Evolutionary conservation across 1,140 invertebrate species (phyloP), one percentile per base, ranked within the genome.

Genomic region (Hypothenemus hampei): DNA sequence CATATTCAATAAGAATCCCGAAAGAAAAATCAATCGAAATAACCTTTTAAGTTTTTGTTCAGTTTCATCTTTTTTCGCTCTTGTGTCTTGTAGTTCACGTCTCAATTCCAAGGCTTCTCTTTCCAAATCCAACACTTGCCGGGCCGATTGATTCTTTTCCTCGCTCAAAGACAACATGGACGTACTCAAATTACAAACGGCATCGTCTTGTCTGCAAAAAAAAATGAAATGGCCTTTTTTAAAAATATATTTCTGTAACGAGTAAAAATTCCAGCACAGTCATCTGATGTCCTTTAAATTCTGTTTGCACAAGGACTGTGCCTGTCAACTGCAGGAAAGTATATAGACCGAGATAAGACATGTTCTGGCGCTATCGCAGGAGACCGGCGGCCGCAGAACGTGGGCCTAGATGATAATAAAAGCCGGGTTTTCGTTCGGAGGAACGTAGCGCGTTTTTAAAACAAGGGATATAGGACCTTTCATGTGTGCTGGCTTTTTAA

Each of bases 31-130:
- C 3, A 31, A 31, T 31, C 26, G 13, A 11, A 3, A 31, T 31
- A 31, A 31, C 26, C 26, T 73, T 70, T 73, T 77, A 50, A 76
- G 69, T 67, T 75, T 75, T 57, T 71, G 70, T 57, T 77, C 75
- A 20, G 75, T 71, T 64, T 77, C 73, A 61, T 77, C 75, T 63
- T 75, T 75, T 58, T 73, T 73, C 21, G 72, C 71, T 39, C 71
- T 61, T 19, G 75, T 72, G 58, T 77, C 76, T 53, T 74, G 73
- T 7, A 77, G 61, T 62, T 77, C 76, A 22, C 73, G 59, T 51
- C 74, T 64, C 6, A 78, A 60, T 47, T 74, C 70, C 13, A 72
- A 51, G 36, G 68, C 67, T 60, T 71, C 66, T 52, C 66, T 65
- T 55, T 63, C 69, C 29, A 71, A 43, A 59, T 72, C 68, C n/a